Evolutionary conservation across 2,113 vertebrate species (phyloP).

Genomic region (Actenoides lindsayi): DNA sequence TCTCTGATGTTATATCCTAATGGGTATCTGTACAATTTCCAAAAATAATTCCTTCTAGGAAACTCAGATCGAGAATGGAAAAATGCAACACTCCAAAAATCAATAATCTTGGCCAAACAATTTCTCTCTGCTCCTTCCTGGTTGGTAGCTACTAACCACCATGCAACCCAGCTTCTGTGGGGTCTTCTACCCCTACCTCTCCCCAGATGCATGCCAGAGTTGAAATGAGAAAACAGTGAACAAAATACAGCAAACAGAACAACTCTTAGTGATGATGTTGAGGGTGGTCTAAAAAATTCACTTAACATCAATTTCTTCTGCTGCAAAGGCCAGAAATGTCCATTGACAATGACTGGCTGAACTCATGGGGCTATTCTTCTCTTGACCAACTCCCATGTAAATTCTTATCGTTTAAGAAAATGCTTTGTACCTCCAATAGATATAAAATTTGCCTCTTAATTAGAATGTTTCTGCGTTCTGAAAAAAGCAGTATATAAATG

Average conservation of each 20-base stretch:
- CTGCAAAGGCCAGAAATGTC: not conserved
- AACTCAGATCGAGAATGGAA: not conserved
- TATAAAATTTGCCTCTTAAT: not conserved
- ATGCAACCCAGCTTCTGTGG: fast-evolving
- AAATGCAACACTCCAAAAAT: not conserved
- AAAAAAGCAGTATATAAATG: not conserved
- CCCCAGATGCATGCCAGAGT: not conserved
- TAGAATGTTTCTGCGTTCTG: not conserved
- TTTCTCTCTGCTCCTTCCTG: not conserved
- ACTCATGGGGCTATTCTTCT: not conserved
- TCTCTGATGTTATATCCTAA: not conserved
- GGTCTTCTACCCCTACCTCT: not conserved
- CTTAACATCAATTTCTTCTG: not conserved
- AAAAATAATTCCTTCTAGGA: not conserved
- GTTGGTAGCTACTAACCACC: not conserved
- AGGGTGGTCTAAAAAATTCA: not conserved
- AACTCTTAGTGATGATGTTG: not conserved
- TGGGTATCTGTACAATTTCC: not conserved
- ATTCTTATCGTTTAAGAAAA: not conserved
- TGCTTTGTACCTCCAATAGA: not conserved
- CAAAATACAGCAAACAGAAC: not conserved
- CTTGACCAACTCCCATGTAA: not conserved
- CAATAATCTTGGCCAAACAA: not conserved
- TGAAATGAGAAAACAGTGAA: not conserved
- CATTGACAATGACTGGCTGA: not conserved